Evolutionary conservation across 1,140 invertebrate species (phyloP), one percentile per base, ranked within the genome.

Genomic region (Bombus fervidus): DNA sequence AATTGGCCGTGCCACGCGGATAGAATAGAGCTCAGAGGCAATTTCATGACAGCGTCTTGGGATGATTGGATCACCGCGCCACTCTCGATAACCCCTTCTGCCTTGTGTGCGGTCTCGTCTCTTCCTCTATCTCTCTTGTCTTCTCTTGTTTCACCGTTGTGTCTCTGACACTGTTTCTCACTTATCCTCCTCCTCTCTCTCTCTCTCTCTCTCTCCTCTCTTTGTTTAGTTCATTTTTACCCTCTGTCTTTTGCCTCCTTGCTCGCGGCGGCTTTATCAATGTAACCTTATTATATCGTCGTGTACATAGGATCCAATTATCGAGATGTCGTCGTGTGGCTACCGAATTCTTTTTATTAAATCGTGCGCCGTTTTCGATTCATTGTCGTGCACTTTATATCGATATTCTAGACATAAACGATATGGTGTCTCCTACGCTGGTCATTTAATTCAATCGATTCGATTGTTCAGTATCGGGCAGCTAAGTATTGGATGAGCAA

Each of bases 21-120:
- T 90, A 89, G 92, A 93, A 92, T 93, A 90, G 91, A 91, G 90
- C 86, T 91, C 78, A 86, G 91, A 93, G 92, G 91, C 92, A 94
- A 93, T 94, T 93, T 93, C 92, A 93, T 92, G 93, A 94, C 93
- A 93, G 89, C 90, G 89, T 93, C 93, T 94, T 86, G 89, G 86
- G 92, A 94, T 94, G 93, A 94, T 94, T 94, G 93, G 93, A 94
- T 94, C 93, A 93, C 91, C 86, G 89, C 87, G 81, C 80, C 80
- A 81, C 89, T 91, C 91, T 92, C 92, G 91, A 94, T 93, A 92
- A 93, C 86, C 87, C 87, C 87, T 89, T 91, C 73, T 77, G 82
- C 86, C 75, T 75, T 86, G 73, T 81, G 72, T 80, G 68, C 81
- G 69, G 77, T 83, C 62, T 79, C 68, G 47, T 84, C 57, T 47